Base-by-base conservation (phyloP, 2,888 invertebrate genomes). In the Heliconius ismenius region DNA sequence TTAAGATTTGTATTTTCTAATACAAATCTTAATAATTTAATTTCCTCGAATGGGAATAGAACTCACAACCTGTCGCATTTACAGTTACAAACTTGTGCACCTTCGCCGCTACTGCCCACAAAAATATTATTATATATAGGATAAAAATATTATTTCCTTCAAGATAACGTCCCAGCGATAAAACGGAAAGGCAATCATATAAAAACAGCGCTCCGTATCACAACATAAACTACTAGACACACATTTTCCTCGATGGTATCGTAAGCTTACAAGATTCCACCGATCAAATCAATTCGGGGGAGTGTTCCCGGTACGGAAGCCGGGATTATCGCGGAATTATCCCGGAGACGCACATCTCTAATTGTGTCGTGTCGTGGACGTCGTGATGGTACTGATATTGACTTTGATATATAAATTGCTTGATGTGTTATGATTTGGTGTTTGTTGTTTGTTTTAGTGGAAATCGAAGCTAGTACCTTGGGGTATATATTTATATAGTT, bases 311-410 rank as follows among this genome's bases (percentile, higher is more conserved):
- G 49, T 24, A 36, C 69, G 72, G 49, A 74, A 77, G 74, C 76
- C 75, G 79, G 79, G 82, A 83, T 81, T 82, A 81, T 81, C 79
- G 81, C 74, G 74, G 78, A 76, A 76, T 79, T 78, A 82, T 81
- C 80, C 80, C 68, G 64, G 75, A 54, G 76, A 78, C 78, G 80
- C 76, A 79, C 80, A 79, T 80, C 80, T 79, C 82, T 83, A 82
- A 82, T 83, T 83, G 81, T 75, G 78, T 69, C 76, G 72, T 74
- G 77, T 78, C 76, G 43, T 62, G 74, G 68, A 64, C 74, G 68
- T 43, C 58, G 69, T 65, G 68, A 78, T 76, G 74, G 70, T 65
- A 43, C 65, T 21, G 43, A 75, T 58, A 76, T 76, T 62, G 72
- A 60, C 24, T 63, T 64, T 43, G 10, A 21, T 73, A 49, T 24